Conservation (phyloP, 2,113 vertebrate species). For the Thunnus thynnus region DNA sequence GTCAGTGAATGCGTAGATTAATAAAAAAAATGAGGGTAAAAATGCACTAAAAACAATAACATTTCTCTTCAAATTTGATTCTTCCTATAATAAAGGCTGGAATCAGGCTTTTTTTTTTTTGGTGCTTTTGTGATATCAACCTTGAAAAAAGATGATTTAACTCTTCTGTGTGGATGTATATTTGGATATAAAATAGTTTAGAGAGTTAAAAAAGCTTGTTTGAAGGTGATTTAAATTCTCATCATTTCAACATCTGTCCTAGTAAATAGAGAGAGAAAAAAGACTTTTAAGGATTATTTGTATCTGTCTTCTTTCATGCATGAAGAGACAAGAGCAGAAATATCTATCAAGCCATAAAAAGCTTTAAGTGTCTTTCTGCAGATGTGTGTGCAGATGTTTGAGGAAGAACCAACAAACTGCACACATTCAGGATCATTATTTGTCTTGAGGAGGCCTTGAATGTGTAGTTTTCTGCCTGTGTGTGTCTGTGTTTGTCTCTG, state of each 20-base stretch:
- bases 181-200: too few species aligned
- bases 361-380: too few species aligned
- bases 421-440: slow-evolving; percentile 19
- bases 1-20: neutral
- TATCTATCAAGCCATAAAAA: too few species aligned
- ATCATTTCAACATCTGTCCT: neutral
- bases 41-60: too few species aligned
- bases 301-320: neutral
- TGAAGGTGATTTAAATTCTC: neutral
- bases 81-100: too few species aligned
- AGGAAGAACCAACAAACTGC: neutral
- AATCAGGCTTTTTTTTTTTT: too few species aligned
- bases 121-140: neutral
- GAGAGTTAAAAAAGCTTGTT: too few species aligned
- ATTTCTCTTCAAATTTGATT: too few species aligned
- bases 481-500: slow-evolving; percentile 40
- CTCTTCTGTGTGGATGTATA: too few species aligned
- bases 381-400: slow-evolving; percentile 3
- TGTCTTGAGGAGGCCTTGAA: neutral
- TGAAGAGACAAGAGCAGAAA: neutral
- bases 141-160: too few species aligned
- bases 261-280: neutral
- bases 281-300: neutral
- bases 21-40: neutral
- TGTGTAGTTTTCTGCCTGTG: slow-evolving; percentile 41